Percentiles rank a stretch among this genome's conserved stretches.
Conservation (phyloP, 1,140 invertebrate species). For the Schlechtendalia chinensis region DNA sequence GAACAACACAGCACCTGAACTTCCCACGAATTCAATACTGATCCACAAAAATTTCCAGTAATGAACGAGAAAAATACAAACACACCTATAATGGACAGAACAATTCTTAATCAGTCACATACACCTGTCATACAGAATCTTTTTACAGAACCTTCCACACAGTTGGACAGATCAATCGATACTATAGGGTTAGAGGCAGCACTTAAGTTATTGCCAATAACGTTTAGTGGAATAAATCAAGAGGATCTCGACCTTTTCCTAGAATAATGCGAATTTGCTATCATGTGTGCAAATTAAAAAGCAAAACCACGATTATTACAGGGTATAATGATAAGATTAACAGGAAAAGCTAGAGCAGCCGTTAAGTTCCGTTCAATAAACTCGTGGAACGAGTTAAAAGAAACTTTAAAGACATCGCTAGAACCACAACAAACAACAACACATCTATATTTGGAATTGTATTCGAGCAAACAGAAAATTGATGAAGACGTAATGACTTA, state of each 20-base stretch:
- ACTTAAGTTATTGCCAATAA: not conserved
- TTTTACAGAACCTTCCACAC: not conserved
- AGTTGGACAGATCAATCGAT: not conserved
- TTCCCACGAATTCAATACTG: not conserved
- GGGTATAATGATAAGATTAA: not conserved
- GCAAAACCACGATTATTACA: not conserved
- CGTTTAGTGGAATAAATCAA: not conserved
- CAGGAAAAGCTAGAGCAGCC: not conserved
- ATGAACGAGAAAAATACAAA: no score
- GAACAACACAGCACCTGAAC: not conserved
- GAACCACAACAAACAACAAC: no score
- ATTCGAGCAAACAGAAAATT: no score
- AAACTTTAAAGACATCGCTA: no score
- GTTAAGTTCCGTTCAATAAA: not conserved
- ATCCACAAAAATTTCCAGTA: no score
- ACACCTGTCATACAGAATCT: not conserved
- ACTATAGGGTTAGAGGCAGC: not conserved
- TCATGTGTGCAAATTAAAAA: not conserved
- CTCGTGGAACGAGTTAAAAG: not conserved
- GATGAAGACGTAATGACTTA: no score
- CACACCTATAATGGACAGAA: no score
- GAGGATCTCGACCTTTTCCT: not conserved
- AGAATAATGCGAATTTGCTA: not conserved
- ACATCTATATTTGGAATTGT: no score
- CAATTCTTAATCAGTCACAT: not conserved